Base-by-base conservation (phyloP, 1,140 invertebrate species). In the Conus betulinus region DNA sequence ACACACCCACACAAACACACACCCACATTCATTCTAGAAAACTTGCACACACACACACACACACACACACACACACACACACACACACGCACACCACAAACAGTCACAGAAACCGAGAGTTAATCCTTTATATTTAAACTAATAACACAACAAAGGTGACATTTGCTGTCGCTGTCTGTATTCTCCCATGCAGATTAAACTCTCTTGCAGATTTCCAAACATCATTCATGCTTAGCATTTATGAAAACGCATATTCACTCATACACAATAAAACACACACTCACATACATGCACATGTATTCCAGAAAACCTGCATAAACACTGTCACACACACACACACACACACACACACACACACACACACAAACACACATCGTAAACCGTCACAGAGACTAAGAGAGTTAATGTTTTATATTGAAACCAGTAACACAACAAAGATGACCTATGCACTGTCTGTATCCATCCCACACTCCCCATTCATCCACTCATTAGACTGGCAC, bases 401-500 rank as follows among this genome's bases (percentile, higher is more conserved):
- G 10, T 6, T 23, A 39, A n/a, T 78, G 27, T 7, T 78, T 11
- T 13, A 11, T 17, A 25, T 78, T 78, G 2, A 39, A 39, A 39
- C 10, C 10, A 78, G 3, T 78, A 11, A 8, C 57, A 60, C 57
- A 8, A 60, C 4, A 20, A 23, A 74, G n/a, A n/a, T 74, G n/a
- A 23, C 23, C 0, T 74, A 23, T 8, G 23, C 25, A 74, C 71
- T 8, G 20, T 15, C 20, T 23, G 20, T 67, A 23, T 11, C 39
- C 51, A 23, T 39, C 78, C 13, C 57, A 27, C 87, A 55, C 78
- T 74, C 13, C 23, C 15, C 7, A 76, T n/a, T 39, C 23, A 85
- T 85, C 89, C 88, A 81, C 88, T 88, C 23, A 85, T 84, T 83
- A 89, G 11, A 86, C 88, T 13, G 90, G 91, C 51, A 93, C 87